Conservation (phyloP, 2,888 invertebrate species). For the Diarsia mendica region DNA sequence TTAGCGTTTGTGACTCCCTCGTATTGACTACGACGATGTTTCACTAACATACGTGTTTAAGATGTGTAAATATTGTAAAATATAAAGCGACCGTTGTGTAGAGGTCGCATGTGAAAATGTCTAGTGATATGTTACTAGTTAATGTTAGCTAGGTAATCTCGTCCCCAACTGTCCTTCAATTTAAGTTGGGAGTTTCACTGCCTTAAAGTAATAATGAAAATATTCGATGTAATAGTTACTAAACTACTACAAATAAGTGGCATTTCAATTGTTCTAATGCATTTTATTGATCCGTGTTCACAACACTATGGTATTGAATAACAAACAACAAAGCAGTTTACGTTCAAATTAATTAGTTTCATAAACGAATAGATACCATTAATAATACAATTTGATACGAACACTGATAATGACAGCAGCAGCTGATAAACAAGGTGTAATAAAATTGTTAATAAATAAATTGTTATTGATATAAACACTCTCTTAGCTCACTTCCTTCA, state of each 20-base stretch:
- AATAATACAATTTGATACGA: conserved; percentile 39
- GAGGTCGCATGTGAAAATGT: conserved; percentile 88
- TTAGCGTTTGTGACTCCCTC: conserved; percentile 80
- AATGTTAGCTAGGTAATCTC: conserved; percentile 90
- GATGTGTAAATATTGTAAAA: conserved; percentile 90
- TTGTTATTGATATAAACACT: conserved; percentile 69
- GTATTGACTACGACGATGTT: conserved; percentile 75
- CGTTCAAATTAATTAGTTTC: conserved; percentile 44
- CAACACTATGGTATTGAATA: conserved; percentile 68
- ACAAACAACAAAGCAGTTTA: conserved; percentile 54
- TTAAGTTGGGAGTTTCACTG: conserved; percentile 90
- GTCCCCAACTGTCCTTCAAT: conserved; percentile 89
- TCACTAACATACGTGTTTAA: conserved; percentile 84
- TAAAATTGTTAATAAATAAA: conserved; percentile 72
- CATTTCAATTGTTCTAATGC: conserved; percentile 80
- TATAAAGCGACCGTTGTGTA: conserved; percentile 86
- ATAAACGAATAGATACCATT: conserved; percentile 36
- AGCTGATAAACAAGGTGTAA: conserved; percentile 62
- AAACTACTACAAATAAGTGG: conserved; percentile 87
- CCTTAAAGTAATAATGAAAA: conserved; percentile 88
- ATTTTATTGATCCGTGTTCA: conserved; percentile 77
- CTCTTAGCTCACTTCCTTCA: conserved; percentile 78
- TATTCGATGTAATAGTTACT: conserved; percentile 86
- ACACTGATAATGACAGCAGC: conserved; percentile 63
- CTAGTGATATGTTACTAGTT: conserved; percentile 89